These are phyloP conservation scores for Siphonodentalium dalli DNA, from an alignment of 2,888 invertebrate genomes.

Conservation along the genomic window DNA sequence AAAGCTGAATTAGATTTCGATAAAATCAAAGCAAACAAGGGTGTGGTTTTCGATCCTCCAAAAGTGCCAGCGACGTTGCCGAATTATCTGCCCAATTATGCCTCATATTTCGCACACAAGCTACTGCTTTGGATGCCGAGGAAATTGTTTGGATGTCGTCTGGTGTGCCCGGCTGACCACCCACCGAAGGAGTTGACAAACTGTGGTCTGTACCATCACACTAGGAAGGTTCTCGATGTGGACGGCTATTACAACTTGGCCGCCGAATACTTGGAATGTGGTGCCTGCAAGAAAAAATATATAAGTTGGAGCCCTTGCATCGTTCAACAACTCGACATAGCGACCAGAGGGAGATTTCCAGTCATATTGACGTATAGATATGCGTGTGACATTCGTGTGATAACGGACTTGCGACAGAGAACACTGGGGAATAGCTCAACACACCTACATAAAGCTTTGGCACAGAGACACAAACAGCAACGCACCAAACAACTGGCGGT, in stretches of 20 bases:
- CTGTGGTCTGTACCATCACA: constrained; percentile 24
- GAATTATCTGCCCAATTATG: no score
- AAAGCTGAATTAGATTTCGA: constrained; percentile 12
- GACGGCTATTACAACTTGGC: constrained; percentile 33
- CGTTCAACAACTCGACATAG: constrained; percentile 31
- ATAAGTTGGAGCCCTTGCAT: constrained; percentile 30
- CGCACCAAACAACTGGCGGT: constrained; percentile 15
- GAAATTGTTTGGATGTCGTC: constrained; percentile 5
- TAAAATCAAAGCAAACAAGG: no score
- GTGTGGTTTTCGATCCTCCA: no score
- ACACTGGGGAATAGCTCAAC: constrained; percentile 32
- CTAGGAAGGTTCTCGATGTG: constrained; percentile 31
- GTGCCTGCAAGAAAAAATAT: constrained; percentile 16
- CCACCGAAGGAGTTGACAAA: no score
- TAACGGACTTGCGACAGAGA: constrained; percentile 25
- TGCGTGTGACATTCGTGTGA: constrained; percentile 29
- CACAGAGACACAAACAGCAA: constrained; percentile 30
- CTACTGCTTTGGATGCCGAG: constrained; percentile 27
- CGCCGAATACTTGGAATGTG: constrained; percentile 30
- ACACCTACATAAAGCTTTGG: constrained; percentile 26
- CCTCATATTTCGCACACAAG: constrained; percentile 11
- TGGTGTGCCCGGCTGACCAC: constrained; percentile 21
- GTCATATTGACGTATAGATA: constrained; percentile 29
- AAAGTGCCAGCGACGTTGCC: no score
- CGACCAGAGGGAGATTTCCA: constrained; percentile 28